A percentile compares a stretch with the other conserved stretches of the same genome.
Conservation (phyloP, 2,797 vertebrate genomes). For the Selene dorsalis region DNA sequence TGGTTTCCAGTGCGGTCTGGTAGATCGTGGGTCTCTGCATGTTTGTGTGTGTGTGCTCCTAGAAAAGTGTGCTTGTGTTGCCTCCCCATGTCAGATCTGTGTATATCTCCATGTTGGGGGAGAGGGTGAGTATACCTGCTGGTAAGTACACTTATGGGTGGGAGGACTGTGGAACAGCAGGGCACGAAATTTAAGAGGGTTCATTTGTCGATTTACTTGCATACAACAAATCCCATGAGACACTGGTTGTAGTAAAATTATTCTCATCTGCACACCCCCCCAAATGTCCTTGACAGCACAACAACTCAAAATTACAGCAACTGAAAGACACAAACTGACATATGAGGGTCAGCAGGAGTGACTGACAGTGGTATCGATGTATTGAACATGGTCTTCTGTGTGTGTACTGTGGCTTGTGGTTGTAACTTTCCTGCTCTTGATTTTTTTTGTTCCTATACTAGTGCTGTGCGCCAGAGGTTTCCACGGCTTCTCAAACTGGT, state of each 20-base stretch:
- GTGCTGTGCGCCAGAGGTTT: slow-evolving; percentile 89
- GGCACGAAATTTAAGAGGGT: slow-evolving; percentile 39
- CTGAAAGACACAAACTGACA: slow-evolving; percentile 11
- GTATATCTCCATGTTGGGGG: slow-evolving; percentile 76
- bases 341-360: slow-evolving; percentile 39
- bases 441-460: slow-evolving; percentile 76
- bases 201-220: slow-evolving; percentile 34
- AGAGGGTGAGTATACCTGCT: slow-evolving; percentile 80
- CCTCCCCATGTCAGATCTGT: slow-evolving; percentile 78
- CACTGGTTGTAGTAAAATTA: slow-evolving; percentile 25
- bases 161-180: slow-evolving; percentile 33
- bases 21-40: slow-evolving; percentile 56
- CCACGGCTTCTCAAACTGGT: slow-evolving; percentile 90
- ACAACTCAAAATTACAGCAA: slow-evolving; percentile 31
- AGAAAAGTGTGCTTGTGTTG: slow-evolving; percentile 67
- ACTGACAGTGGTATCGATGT: slow-evolving; percentile 30
- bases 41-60: slow-evolving; percentile 60
- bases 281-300: slow-evolving; percentile 25
- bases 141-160: slow-evolving; percentile 77
- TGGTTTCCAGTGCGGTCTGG: slow-evolving; percentile 49
- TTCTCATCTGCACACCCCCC: slow-evolving; percentile 22
- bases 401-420: slow-evolving; percentile 1
- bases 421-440: slow-evolving; percentile 57
- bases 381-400: slow-evolving; percentile 7
- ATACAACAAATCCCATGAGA: slow-evolving; percentile 11